Evolutionary conservation across 2,113 vertebrate species (phyloP), one percentile per base, ranked within the genome.

Genomic region (Scomber japonicus): DNA sequence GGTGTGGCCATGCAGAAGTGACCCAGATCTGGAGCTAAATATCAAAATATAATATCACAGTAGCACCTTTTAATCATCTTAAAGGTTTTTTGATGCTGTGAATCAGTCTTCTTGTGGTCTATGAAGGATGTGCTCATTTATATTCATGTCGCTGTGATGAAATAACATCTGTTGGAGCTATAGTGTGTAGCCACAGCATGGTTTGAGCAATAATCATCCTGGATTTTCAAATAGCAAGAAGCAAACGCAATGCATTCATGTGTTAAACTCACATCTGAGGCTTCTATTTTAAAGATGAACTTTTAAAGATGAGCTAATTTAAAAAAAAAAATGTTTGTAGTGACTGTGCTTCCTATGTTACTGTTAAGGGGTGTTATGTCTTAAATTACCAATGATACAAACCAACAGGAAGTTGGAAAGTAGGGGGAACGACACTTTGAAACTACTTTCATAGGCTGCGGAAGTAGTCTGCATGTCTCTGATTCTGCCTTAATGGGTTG

Each of bases 11-110:
- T 12, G 54, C 46, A 27, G 50, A 10, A 46, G 46, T 85, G 88
- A 90, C 88, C 85, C 60, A 85, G 16, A 84, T 90, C 53, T 81
- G 55, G 11, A 73, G 51, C 44, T 7, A 11, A 63, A 76, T 83
- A 82, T 76, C 55, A 64, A 77, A 72, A 55, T 59, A 35, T 24
- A 31, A 80, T 12, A 48, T 67, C 27, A 19, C 46, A 51, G 49
- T 27, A 50, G 51, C 45, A 17, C 27, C 11, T 62, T 77, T 78
- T 24, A n/a, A 44, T 56, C n/a, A 67, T 48, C 60, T 45, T n/a
- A 12, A 48, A 74, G 59, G 45, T 60, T 75, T 53, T 10, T 64
- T 17, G 64, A 3, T 40, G 45, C 57, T 12, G 35, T 65, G n/a
- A 80, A 45, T 73, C 46, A 45, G 60, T 27, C 19, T 30, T 57